Conservation (phyloP, 37 sponge, comb jelly and placozoan genomes). For the Halisarca cf. caerulea region DNA sequence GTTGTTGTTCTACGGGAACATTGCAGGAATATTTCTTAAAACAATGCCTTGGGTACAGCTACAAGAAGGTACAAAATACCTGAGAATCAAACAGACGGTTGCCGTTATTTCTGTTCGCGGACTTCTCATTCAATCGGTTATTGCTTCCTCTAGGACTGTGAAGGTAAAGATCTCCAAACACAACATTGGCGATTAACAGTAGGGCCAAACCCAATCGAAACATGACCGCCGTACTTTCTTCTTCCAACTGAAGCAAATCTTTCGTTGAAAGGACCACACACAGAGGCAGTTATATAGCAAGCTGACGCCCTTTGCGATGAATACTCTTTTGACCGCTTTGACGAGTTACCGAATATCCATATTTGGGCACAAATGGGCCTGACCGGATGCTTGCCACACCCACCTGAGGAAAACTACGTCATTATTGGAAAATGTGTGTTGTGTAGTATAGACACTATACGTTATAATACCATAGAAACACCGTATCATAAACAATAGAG, state of each 20-base stretch:
- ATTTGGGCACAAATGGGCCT: no score
- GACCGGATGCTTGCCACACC: no score
- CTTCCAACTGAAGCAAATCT: not conserved
- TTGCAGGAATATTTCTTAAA: no score
- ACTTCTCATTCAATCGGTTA: conserved; percentile 94
- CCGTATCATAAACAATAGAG: no score
- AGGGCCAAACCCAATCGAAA: not conserved
- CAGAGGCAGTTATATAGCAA: no score
- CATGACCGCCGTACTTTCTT: not conserved
- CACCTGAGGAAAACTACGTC: no score
- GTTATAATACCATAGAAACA: no score
- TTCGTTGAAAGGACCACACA: not conserved
- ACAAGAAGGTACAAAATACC: conserved; percentile 48
- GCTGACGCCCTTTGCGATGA: no score
- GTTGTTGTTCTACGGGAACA: conserved; percentile 89
- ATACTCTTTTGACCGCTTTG: no score
- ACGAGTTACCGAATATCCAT: no score
- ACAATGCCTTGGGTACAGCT: not conserved
- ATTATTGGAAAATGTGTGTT: no score
- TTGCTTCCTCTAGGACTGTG: conserved; percentile 98
- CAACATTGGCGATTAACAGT: not conserved
- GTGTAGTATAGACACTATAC: no score
- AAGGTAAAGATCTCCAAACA: conserved; percentile 80
- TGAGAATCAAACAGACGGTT: conserved; percentile 98
- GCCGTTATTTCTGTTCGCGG: conserved; percentile 92